Evolutionary conservation across 2,888 invertebrate genomes (phyloP).

Genomic region (Apamea crenata): DNA sequence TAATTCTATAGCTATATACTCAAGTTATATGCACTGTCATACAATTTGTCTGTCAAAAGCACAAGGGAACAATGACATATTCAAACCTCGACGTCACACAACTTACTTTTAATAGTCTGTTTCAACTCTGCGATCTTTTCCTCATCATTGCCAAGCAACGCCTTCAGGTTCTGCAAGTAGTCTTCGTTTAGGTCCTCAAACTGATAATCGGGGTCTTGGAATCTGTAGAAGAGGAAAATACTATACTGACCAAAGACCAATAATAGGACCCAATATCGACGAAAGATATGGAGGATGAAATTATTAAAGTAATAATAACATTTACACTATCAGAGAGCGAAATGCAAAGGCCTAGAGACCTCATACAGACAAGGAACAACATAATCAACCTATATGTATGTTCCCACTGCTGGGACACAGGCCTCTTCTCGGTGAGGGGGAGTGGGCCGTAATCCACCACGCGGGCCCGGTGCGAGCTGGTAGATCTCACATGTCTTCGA

Average conservation of each 20-base stretch:
- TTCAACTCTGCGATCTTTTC: conserved; percentile 77
- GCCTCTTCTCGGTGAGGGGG: neutral
- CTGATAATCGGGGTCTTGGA: conserved; percentile 76
- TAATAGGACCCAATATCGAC: neutral
- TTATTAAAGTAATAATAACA: neutral
- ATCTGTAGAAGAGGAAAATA: conserved; percentile 67
- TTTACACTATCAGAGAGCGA: neutral
- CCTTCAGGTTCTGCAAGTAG: conserved; percentile 76
- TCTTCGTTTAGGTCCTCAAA: conserved; percentile 80
- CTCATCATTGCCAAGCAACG: conserved; percentile 80
- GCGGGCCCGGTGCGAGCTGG: neutral
- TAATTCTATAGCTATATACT: too few species aligned
- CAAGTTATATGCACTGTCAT: neutral
- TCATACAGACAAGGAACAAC: neutral
- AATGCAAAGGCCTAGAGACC: neutral
- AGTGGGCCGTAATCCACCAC: neutral
- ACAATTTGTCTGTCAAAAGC: neutral
- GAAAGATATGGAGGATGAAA: neutral
- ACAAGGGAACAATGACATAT: neutral
- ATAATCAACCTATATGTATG: neutral
- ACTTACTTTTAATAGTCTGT: conserved; percentile 78
- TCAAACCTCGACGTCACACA: neutral
- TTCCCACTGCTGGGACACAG: neutral
- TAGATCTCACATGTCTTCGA: too few species aligned
- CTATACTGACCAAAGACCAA: neutral